Conservation (phyloP, 2,797 vertebrate genomes). For the Neomorphus geoffroyi region DNA sequence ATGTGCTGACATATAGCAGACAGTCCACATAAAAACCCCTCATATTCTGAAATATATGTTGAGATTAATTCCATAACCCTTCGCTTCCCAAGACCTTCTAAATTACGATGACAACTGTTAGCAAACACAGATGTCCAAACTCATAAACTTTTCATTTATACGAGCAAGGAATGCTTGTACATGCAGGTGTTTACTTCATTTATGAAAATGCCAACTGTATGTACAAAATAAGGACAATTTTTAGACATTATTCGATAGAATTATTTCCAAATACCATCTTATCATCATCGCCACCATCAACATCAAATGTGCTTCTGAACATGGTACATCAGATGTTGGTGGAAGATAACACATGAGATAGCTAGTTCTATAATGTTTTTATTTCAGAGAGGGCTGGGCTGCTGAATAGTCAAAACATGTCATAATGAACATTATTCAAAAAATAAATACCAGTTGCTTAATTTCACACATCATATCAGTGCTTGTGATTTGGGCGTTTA, state of each 20-base stretch:
- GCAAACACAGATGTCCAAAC: constrained; percentile 64
- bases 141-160: constrained; percentile 57
- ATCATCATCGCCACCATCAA: not conserved
- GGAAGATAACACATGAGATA: not conserved
- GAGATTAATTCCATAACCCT: constrained; percentile 50
- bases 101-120: constrained; percentile 59
- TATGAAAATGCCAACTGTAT: constrained; percentile 20
- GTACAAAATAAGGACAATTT: not conserved
- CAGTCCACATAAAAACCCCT: not conserved
- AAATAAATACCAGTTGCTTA: not conserved
- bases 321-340: not conserved
- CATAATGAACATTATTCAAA: not conserved
- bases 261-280: not conserved
- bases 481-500: not conserved
- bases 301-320: not conserved
- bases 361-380: not conserved
- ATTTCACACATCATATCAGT: not conserved
- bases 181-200: constrained; percentile 31
- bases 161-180: not conserved
- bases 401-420: not conserved
- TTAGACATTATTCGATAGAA: not conserved
- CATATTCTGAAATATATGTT: constrained; percentile 24
- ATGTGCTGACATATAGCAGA: not conserved
- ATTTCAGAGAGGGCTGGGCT: not conserved
- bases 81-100: constrained; percentile 14